Conservation (phyloP, 2,113 vertebrate genomes). For the Panurus biarmicus region DNA sequence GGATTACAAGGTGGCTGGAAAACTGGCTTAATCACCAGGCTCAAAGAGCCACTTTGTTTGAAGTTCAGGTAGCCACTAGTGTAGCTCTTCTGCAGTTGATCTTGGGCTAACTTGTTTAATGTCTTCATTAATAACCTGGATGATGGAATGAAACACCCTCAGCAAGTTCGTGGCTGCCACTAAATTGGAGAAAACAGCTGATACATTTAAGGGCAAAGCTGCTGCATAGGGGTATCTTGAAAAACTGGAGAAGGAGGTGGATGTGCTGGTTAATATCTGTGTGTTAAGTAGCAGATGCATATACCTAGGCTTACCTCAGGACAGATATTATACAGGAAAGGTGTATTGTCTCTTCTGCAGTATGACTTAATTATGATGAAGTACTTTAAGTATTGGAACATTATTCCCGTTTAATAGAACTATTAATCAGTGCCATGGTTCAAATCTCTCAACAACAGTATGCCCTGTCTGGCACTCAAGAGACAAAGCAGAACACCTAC, state of each 20-base stretch:
- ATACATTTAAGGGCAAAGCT: background rate
- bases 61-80: background rate
- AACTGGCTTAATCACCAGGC: background rate
- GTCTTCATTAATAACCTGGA: background rate
- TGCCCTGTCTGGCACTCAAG: background rate
- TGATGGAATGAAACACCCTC: background rate
- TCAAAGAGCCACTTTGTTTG: background rate
- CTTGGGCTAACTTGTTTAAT: background rate
- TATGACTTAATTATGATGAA: conserved; percentile 1
- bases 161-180: background rate
- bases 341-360: background rate
- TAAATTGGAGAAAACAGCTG: background rate
- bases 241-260: background rate
- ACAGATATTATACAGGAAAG: background rate
- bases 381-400: background rate
- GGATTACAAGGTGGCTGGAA: background rate
- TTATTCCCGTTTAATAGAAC: background rate
- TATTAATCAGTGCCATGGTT: background rate
- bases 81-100: background rate
- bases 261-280: background rate
- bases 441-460: background rate
- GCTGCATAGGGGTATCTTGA: background rate
- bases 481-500: background rate
- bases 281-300: background rate
- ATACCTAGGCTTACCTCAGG: background rate